These are phyloP conservation scores for Rhodophaea formosa DNA, from an alignment of 2,888 invertebrate species.

Conservation along the genomic window DNA sequence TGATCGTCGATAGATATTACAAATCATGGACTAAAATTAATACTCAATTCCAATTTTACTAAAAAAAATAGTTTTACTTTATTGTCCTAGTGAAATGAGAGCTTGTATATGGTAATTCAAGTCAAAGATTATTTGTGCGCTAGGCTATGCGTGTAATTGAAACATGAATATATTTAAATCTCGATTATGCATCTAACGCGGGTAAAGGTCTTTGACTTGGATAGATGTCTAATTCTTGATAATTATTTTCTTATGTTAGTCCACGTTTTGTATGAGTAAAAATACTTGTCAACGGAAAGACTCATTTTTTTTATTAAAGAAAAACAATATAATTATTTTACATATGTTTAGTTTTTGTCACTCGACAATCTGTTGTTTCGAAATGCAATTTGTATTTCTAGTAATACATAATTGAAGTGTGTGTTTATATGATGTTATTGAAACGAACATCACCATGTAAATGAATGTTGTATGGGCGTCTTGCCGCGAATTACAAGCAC, in stretches of 20 bases:
- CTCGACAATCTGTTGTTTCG: not conserved
- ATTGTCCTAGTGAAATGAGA: too few relatives aligned
- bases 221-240: too few relatives aligned
- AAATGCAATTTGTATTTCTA: not conserved
- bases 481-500: slow-evolving; percentile 8
- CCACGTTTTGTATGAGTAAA: not conserved
- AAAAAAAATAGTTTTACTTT: too few relatives aligned
- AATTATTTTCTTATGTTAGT: not conserved
- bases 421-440: not conserved
- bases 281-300: not conserved
- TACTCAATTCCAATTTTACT: not conserved
- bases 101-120: too few relatives aligned
- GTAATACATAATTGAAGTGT: not conserved
- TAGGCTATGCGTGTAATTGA: too few relatives aligned
- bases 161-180: too few relatives aligned
- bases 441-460: not conserved
- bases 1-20: not conserved
- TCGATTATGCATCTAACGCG: too few relatives aligned
- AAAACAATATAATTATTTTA: not conserved
- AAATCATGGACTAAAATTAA: not conserved
- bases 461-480: not conserved
- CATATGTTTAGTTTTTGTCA: not conserved
- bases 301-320: not conserved
- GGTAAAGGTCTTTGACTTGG: too few relatives aligned
- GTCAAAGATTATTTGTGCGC: too few relatives aligned